phyloP scores from a whole-genome alignment of 2,113 vertebrate genomes.

The Callipepla squamata region DNA sequence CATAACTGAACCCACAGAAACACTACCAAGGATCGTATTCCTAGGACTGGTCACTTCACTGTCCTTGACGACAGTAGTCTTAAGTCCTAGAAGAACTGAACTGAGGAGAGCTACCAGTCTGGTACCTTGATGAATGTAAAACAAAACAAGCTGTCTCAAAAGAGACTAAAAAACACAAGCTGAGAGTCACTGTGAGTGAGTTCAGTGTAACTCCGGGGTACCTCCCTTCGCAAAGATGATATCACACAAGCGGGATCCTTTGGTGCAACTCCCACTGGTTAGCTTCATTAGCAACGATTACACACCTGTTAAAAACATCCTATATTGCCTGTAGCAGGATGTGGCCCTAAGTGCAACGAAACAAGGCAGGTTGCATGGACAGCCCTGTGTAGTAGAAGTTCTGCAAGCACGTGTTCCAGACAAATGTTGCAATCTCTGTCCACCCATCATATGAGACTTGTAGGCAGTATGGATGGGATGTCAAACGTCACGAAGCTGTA shows the following conservation, averaged over 20 bases:
- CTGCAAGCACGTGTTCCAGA: not conserved
- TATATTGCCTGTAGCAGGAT: conserved; percentile 17
- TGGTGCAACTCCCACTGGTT: conserved; percentile 49
- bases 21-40: not conserved
- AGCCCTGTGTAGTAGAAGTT: not conserved
- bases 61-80: accelerated
- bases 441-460: not conserved
- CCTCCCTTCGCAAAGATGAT: conserved; percentile 17
- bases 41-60: not conserved
- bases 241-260: conserved; percentile 22
- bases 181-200: not conserved
- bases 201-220: not conserved
- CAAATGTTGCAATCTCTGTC: not conserved
- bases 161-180: not conserved
- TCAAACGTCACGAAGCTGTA: not conserved
- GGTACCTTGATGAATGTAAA: not conserved
- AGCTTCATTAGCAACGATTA: conserved; percentile 56
- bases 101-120: not conserved
- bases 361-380: not conserved
- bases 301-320: conserved; percentile 31
- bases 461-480: not conserved
- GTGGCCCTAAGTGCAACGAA: conserved; percentile 3
- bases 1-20: not conserved
- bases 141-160: not conserved
- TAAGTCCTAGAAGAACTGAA: not conserved